phyloP scores from a whole-genome alignment of 2,888 invertebrate species.

The Micropterix aruncella region DNA sequence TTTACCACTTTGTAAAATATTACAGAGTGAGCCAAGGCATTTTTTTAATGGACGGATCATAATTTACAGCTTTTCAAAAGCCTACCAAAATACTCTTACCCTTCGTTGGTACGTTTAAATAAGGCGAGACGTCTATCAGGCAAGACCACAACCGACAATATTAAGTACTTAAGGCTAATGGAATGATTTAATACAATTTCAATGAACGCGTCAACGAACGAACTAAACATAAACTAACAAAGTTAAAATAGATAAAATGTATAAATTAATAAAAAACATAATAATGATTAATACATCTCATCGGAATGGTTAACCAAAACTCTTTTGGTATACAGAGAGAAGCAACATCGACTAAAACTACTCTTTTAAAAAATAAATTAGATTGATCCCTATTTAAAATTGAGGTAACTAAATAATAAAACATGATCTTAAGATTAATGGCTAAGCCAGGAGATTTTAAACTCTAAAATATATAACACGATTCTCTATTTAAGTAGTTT shows the following conservation, averaged over 20 bases:
- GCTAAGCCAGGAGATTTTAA: neutral
- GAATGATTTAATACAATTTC: slow-evolving; percentile 21
- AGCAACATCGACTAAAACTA: neutral
- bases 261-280: neutral
- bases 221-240: neutral
- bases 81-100: slow-evolving; percentile 1
- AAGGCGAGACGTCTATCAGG: slow-evolving; percentile 28
- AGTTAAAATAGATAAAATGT: neutral
- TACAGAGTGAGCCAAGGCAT: neutral
- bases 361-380: neutral
- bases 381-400: neutral
- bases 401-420: neutral
- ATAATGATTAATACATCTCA: neutral
- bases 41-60: slow-evolving; percentile 11
- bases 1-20: neutral
- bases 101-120: slow-evolving; percentile 13
- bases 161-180: slow-evolving; percentile 41
- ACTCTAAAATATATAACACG: neutral
- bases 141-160: slow-evolving; percentile 43
- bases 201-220: neutral
- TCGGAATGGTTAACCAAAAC: neutral
- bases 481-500: neutral
- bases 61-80: slow-evolving; percentile 4
- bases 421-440: neutral
- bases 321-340: neutral